phyloP scores from a whole-genome alignment of 2,113 vertebrate genomes.

The Trichomycterus rosablanca region DNA sequence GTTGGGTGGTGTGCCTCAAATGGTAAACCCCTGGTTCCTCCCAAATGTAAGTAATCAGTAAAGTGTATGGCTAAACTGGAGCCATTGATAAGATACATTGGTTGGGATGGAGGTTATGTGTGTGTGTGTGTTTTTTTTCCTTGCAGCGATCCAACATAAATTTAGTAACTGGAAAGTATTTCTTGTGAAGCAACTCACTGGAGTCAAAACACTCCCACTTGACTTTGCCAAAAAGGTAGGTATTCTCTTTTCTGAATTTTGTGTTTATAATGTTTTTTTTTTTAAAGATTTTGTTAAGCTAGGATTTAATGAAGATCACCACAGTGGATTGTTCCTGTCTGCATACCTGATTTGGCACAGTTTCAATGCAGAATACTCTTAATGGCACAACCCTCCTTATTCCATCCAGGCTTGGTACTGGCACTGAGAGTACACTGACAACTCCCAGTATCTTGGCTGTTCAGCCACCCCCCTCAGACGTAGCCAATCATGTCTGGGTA shows the following conservation, averaged over 20 bases:
- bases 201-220: conserved; percentile 96
- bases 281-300: not conserved
- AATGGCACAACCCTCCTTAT: too few species aligned
- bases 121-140: not conserved
- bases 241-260: not conserved
- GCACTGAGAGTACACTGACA: too few species aligned
- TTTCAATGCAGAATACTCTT: too few species aligned
- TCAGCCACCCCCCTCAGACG: too few species aligned
- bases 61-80: not conserved
- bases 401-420: too few species aligned
- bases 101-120: not conserved
- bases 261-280: not conserved
- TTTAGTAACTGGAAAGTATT: conserved; percentile 98
- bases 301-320: not conserved
- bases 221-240: conserved; percentile 93
- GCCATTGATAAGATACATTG: not conserved
- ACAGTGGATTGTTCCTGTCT: too few species aligned
- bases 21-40: conserved; percentile 92
- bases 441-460: too few species aligned
- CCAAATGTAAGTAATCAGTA: conserved; percentile 77
- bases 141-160: conserved; percentile 91
- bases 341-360: too few species aligned
- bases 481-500: too few species aligned
- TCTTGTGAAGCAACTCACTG: conserved; percentile 97
- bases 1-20: conserved; percentile 97